Conservation (phyloP, 2,888 invertebrate genomes). For the Andrena minutula region DNA sequence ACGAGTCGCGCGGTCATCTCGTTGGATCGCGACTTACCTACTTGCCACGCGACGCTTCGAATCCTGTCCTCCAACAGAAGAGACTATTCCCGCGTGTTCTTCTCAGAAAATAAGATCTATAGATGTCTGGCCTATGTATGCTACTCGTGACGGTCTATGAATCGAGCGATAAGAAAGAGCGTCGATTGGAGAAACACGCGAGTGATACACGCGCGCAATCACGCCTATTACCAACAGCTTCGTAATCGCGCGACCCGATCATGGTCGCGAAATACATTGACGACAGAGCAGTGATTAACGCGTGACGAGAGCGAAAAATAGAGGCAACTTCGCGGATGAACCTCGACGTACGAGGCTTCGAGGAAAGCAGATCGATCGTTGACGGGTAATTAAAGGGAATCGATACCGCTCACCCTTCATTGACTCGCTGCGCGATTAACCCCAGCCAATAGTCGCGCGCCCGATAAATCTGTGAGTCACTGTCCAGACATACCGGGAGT, state of each 20-base stretch:
- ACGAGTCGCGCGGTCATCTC: slow-evolving; percentile 13
- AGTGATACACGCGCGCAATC: background rate
- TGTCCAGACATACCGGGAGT: slow-evolving; percentile 16
- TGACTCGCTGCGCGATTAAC: slow-evolving; percentile 34
- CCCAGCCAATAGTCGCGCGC: slow-evolving; percentile 5
- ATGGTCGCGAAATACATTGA: background rate
- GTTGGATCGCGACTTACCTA: background rate
- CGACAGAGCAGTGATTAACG: slow-evolving; percentile 37
- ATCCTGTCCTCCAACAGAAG: background rate
- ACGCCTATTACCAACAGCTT: background rate
- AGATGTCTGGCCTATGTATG: background rate
- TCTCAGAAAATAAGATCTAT: background rate
- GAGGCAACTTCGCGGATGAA: slow-evolving; percentile 34
- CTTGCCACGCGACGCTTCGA: slow-evolving; percentile 7
- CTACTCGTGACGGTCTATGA: no score
- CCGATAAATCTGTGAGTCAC: slow-evolving; percentile 16
- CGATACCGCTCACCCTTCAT: slow-evolving; percentile 18
- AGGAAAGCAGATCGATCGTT: background rate
- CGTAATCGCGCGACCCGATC: slow-evolving; percentile 19
- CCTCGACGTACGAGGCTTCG: background rate
- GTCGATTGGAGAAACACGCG: background rate
- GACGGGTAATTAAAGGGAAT: slow-evolving; percentile 46
- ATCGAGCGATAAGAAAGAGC: slow-evolving; percentile 16
- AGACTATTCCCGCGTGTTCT: background rate
- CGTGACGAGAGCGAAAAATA: slow-evolving; percentile 38